phyloP scores from a whole-genome alignment of 2,797 vertebrate species.

The Melopsittacus undulatus region DNA sequence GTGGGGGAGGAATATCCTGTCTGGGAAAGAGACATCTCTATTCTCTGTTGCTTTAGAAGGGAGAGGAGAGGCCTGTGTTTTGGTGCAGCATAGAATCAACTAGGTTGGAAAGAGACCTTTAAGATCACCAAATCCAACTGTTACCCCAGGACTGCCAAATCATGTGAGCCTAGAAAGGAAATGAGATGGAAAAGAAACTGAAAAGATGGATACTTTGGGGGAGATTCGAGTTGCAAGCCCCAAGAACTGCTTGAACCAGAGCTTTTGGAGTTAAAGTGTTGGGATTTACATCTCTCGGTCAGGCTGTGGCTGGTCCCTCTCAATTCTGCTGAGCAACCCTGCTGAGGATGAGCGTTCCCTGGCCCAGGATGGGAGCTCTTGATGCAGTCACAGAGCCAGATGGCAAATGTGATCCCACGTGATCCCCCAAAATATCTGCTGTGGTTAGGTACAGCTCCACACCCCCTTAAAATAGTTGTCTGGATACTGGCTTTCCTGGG shows the following conservation, averaged over 20 bases:
- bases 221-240: neutral
- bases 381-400: neutral
- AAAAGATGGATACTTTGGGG: neutral
- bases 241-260: neutral
- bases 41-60: neutral
- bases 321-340: constrained; percentile 39
- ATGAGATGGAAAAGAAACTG: neutral
- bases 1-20: neutral
- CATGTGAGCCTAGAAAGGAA: neutral
- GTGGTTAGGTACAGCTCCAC: neutral
- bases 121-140: neutral
- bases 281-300: neutral
- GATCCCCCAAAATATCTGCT: neutral
- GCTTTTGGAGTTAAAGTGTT: neutral
- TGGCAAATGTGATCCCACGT: neutral
- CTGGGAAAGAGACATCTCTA: neutral
- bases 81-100: neutral
- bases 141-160: neutral
- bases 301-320: neutral
- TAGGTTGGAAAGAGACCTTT: neutral
- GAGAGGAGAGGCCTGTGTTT: neutral
- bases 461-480: neutral
- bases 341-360: neutral
- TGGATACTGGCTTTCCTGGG: neutral
- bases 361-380: neutral